phyloP scores from a whole-genome alignment of 1,140 invertebrate genomes.

The Diuraphis noxia region DNA sequence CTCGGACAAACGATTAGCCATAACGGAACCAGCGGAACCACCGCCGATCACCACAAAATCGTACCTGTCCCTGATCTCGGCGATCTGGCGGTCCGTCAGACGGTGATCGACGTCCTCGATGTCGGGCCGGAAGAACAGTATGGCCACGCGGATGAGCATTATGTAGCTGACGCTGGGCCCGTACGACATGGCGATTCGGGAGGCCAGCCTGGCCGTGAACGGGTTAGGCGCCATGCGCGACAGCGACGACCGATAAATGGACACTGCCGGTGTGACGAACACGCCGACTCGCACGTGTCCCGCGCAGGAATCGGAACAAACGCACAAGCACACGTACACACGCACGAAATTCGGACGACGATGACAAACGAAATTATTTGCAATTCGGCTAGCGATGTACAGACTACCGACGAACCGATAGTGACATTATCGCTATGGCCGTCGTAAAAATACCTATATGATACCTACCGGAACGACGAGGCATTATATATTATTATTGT shows the following conservation, averaged over 20 bases:
- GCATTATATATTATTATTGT: background rate
- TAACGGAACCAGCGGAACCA: constrained; percentile 79
- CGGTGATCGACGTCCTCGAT: constrained; percentile 68
- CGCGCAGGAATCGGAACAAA: background rate
- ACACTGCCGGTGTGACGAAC: background rate
- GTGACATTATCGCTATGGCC: background rate
- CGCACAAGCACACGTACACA: background rate
- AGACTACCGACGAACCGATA: background rate
- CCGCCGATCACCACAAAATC: constrained; percentile 81
- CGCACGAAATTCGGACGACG: background rate
- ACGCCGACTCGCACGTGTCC: background rate
- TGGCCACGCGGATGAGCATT: constrained; percentile 65
- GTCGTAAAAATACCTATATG: no score
- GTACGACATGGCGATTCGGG: constrained; percentile 67
- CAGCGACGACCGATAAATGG: background rate
- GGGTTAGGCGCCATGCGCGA: constrained; percentile 13
- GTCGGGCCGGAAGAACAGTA: constrained; percentile 68
- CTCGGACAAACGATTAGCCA: constrained; percentile 77
- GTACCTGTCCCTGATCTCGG: constrained; percentile 65
- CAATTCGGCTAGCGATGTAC: background rate
- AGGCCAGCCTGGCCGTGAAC: constrained; percentile 56
- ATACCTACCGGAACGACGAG: background rate
- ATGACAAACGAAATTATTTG: no score
- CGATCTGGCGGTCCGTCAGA: constrained; percentile 62
- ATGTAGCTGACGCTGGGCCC: constrained; percentile 68